These are phyloP conservation scores for Mirounga angustirostris DNA, from an alignment of 2,113 vertebrate species.

Conservation along the genomic window DNA sequence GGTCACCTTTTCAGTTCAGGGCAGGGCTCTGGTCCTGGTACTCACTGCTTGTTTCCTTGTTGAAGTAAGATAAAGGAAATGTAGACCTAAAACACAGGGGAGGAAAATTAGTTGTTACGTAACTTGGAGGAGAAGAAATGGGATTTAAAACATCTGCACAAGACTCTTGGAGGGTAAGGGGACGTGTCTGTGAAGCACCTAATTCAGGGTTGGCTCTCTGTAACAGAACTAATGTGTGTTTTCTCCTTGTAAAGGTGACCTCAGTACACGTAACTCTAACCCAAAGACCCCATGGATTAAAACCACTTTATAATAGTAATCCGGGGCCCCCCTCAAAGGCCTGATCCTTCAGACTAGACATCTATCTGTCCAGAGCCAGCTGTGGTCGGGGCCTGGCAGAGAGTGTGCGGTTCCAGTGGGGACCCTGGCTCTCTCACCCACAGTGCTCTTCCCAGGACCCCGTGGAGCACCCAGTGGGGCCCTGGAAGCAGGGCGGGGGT, in stretches of 20 bases:
- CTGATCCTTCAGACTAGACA: neutral
- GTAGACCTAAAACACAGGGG: neutral
- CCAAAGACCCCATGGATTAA: neutral
- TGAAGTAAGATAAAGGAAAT: neutral
- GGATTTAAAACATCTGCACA: neutral
- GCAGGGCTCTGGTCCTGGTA: neutral
- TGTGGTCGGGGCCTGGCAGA: neutral
- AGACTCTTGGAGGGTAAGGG: neutral
- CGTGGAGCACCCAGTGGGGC: accelerated
- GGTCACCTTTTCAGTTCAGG: neutral
- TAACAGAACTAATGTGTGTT: neutral
- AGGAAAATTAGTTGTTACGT: neutral
- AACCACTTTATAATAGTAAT: neutral
- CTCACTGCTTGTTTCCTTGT: neutral
- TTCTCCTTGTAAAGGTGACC: neutral
- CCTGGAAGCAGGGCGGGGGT: neutral
- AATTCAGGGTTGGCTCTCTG: neutral
- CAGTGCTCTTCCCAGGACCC: neutral
- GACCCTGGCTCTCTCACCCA: neutral
- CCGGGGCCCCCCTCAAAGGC: neutral
- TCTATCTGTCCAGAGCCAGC: neutral
- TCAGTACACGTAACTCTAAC: neutral
- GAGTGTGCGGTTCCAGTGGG: neutral
- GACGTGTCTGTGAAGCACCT: neutral
- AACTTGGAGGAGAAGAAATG: neutral